A percentile compares a stretch with the other conserved stretches of the same genome.
Conservation (phyloP, 2,113 vertebrate genomes). For the Dendrocopos noguchii region DNA sequence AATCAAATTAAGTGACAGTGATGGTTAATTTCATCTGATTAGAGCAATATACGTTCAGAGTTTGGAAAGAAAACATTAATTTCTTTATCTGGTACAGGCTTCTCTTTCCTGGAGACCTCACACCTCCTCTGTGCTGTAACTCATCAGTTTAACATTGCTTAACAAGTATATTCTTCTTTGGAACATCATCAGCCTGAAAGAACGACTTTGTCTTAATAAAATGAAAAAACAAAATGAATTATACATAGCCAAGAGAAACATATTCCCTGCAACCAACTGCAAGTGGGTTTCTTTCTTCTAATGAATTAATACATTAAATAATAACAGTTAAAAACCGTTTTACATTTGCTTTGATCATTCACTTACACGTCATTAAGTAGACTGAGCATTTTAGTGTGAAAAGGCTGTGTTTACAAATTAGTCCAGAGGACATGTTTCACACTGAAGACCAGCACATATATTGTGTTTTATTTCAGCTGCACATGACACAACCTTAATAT, state of each 20-base stretch:
- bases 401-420: constrained; percentile 83
- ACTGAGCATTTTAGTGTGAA: constrained; percentile 76
- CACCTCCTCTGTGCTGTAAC: constrained; percentile 22
- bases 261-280: constrained; percentile 19
- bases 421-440: constrained; percentile 73
- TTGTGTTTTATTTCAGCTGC: constrained; percentile 80
- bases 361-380: constrained; percentile 77
- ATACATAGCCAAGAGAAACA: constrained; percentile 43
- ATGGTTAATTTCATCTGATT: constrained; percentile 72
- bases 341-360: constrained; percentile 76
- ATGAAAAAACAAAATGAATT: constrained; percentile 59
- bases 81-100: constrained; percentile 35
- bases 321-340: constrained; percentile 74
- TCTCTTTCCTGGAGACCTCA: constrained; percentile 45
- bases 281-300: constrained; percentile 46
- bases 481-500: constrained; percentile 86
- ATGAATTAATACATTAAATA: constrained; percentile 78
- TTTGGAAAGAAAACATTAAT: constrained; percentile 58
- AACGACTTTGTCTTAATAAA: constrained; percentile 60
- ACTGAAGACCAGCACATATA: constrained; percentile 77
- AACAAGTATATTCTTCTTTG: constrained; percentile 65
- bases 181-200: constrained; percentile 47
- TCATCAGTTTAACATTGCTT: constrained; percentile 66
- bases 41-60: constrained; percentile 54
- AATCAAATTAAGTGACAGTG: constrained; percentile 68